Conservation (phyloP, 2,888 invertebrate species). For the Anarsia innoxiella region DNA sequence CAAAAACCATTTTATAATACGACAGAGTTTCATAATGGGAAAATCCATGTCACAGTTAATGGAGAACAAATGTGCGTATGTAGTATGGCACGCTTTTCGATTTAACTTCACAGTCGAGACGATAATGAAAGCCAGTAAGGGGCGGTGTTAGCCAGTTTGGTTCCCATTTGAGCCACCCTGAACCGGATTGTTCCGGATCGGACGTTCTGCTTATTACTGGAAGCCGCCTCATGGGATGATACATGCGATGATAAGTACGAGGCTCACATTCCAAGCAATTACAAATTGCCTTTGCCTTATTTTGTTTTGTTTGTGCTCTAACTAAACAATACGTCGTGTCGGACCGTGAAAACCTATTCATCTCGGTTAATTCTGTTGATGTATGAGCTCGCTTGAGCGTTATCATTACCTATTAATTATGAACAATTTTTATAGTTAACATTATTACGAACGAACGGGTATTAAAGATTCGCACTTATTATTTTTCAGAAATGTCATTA, state of each 20-base stretch:
- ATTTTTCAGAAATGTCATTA: too few species aligned
- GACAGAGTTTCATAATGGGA: neutral
- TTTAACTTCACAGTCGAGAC: constrained; percentile 20
- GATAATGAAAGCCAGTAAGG: constrained; percentile 30
- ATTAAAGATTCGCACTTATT: too few species aligned
- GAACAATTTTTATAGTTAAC: too few species aligned
- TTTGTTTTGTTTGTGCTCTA: constrained; percentile 20
- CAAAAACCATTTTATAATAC: too few species aligned
- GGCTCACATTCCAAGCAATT: constrained; percentile 57
- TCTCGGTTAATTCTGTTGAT: too few species aligned
- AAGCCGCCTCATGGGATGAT: constrained; percentile 26
- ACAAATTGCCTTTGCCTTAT: constrained; percentile 33
- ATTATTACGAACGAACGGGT: too few species aligned
- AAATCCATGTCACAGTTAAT: constrained; percentile 8
- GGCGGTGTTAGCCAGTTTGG: constrained; percentile 50
- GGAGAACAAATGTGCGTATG: constrained; percentile 7
- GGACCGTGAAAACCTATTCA: too few species aligned
- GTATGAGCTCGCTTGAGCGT: too few species aligned
- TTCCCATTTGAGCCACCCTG: constrained; percentile 38
- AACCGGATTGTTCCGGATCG: constrained; percentile 50
- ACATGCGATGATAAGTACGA: constrained; percentile 28
- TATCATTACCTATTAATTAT: too few species aligned
- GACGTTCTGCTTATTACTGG: constrained; percentile 21
- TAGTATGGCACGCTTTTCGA: constrained; percentile 12
- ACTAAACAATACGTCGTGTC: too few species aligned